Evolutionary conservation across 2,888 invertebrate species (phyloP).

Genomic region (Tenodera sinensis): DNA sequence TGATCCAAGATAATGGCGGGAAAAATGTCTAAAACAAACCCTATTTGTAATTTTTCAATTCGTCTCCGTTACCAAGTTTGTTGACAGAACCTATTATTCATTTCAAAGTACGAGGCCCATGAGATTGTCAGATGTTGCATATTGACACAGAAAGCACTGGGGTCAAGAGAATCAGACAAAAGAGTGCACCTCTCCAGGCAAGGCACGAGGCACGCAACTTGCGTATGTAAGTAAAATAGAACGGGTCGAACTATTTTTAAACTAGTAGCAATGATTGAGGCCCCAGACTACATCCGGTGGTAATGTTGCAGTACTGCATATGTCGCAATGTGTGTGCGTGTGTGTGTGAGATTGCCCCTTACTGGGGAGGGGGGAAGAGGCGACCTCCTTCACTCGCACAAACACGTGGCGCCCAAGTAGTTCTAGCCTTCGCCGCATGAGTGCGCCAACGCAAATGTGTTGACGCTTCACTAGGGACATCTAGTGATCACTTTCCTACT

Average conservation of each 20-base stretch:
- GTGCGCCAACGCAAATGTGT: background rate
- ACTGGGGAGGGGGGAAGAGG: background rate
- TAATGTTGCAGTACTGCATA: constrained; percentile 6
- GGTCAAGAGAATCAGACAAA: background rate
- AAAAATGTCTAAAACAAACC: too few relatives aligned
- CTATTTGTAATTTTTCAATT: too few relatives aligned
- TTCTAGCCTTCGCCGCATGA: background rate
- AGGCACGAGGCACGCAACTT: background rate
- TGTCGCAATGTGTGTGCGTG: constrained; percentile 4
- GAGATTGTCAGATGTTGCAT: too few relatives aligned
- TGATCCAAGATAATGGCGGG: too few relatives aligned
- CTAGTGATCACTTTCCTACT: background rate
- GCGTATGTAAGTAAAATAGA: constrained; percentile 4
- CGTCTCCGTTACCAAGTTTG: too few relatives aligned
- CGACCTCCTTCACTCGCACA: constrained; percentile 4
- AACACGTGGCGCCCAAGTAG: background rate
- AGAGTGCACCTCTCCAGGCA: background rate
- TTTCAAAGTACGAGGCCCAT: too few relatives aligned
- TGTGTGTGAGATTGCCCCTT: constrained; percentile 12
- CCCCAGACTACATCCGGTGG: background rate
- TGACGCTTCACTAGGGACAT: background rate
- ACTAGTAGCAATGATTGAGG: constrained; percentile 5
- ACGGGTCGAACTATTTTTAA: constrained; percentile 13
- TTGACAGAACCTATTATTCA: too few relatives aligned
- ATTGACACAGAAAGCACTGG: background rate